Percentiles rank a stretch among this genome's conserved stretches.
Conservation (phyloP, 92 coral and sea anemone genomes). For the Zoanthus sociatus region DNA sequence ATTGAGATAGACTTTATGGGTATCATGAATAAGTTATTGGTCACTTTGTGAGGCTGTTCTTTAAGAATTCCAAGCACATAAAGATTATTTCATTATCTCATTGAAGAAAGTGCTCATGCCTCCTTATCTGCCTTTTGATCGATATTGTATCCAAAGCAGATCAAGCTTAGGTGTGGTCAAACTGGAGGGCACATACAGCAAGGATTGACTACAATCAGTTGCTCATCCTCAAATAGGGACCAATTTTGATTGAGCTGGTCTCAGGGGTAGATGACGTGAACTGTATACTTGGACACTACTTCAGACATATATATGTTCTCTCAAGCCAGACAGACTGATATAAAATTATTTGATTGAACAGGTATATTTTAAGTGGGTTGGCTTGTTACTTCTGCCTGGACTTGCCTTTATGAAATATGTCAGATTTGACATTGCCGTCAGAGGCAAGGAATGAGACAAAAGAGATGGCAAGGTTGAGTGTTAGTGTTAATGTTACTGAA, state of each 20-base stretch:
- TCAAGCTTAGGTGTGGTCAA: slow-evolving; percentile 31
- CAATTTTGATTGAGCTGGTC: background rate
- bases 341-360: background rate
- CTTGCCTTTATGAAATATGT: slow-evolving; percentile 19
- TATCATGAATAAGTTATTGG: slow-evolving; percentile 52
- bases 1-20: slow-evolving; percentile 52
- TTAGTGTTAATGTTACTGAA: slow-evolving; percentile 19
- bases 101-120: slow-evolving; percentile 55
- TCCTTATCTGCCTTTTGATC: slow-evolving; percentile 59
- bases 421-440: slow-evolving; percentile 34
- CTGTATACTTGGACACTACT: background rate
- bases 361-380: background rate
- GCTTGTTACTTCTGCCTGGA: background rate
- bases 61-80: background rate
- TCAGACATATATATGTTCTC: background rate
- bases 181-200: slow-evolving; percentile 3
- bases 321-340: background rate
- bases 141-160: slow-evolving; percentile 48
- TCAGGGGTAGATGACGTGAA: background rate
- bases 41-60: slow-evolving; percentile 26
- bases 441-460: slow-evolving; percentile 48
- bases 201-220: background rate
- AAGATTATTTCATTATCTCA: slow-evolving; percentile 17
- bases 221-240: background rate
- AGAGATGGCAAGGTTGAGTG: slow-evolving; percentile 55